Evolutionary conservation across 1,140 invertebrate genomes (phyloP), one percentile per base, ranked within the genome.

Genomic region (Sminthurides bifidus): DNA sequence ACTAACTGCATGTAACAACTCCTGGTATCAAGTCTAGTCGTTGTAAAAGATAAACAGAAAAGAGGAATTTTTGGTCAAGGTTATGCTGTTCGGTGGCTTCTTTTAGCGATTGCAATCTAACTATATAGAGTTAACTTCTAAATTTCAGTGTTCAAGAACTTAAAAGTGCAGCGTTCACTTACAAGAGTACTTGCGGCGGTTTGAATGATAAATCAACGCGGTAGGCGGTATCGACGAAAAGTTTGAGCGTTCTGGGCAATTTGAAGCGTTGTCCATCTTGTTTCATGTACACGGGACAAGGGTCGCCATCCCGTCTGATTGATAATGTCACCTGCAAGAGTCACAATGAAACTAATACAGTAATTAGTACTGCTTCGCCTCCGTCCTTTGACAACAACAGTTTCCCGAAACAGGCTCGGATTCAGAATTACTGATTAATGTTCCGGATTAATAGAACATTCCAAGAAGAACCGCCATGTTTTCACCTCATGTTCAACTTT

Each of bases 181-280:
- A 64, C 62, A 50, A 31, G 23, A 64, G 50, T 53, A 56, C 43
- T 57, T 64, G 62, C 12, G 62, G 59, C 19, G 62, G 62, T 40
- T 64, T 64, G 54, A 64, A 64, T 8, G 62, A 64, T 17, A 64
- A 35, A 50, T 64, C 62, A 27, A 64, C 56, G 15, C 62, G 52
- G 52, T 60, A 62, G 15, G 54, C 52, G 41, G 62, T 64, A 43
- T 64, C 62, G 10, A 60, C 59, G 21, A 46, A 55, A 2, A 64
- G 51, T 52, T 64, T 64, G 37, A 64, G 62, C 24, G 62, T 64
- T 51, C 62, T 15, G 24, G 62, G 59, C 17, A 64, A 35, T 43
- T 64, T 64, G 43, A 64, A 61, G 24, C 62, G 40, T 27, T 60
- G 62, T 15, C 59, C 59, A 48, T 64, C 62, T 40, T 64, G 62